Conservation (phyloP, 2,888 invertebrate genomes). For the Dolomedes plantarius region DNA sequence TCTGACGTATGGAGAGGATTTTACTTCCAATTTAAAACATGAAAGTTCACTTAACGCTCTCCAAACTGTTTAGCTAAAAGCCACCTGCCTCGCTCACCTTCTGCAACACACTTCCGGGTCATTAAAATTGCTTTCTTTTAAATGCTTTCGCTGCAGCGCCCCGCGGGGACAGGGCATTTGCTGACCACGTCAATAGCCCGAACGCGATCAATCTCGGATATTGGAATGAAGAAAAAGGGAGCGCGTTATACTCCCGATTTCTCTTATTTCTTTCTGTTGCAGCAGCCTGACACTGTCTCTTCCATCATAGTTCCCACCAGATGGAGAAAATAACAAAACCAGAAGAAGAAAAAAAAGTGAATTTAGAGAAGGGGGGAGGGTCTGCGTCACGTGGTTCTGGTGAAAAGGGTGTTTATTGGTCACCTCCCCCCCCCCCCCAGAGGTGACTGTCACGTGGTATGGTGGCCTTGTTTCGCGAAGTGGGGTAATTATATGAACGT, state of each 20-base stretch:
- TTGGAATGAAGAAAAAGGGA: neutral
- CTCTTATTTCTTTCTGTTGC: neutral
- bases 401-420: slow-evolving; percentile 42
- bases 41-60: too few relatives aligned
- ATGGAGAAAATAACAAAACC: neutral
- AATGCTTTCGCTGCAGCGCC: too few relatives aligned
- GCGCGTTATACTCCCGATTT: neutral
- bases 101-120: too few relatives aligned
- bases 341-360: neutral
- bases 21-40: too few relatives aligned
- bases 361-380: neutral
- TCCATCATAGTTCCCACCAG: neutral
- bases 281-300: neutral
- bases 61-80: too few relatives aligned
- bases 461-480: slow-evolving; percentile 48
- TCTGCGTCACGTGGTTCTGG: slow-evolving; percentile 27
- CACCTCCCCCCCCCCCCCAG: slow-evolving; percentile 42
- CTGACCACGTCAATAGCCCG: too few relatives aligned
- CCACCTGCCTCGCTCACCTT: too few relatives aligned
- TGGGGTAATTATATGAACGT: slow-evolving; percentile 54
- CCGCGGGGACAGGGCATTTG: too few relatives aligned
- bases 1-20: too few relatives aligned
- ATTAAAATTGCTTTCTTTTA: too few relatives aligned
- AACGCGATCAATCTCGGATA: too few relatives aligned
- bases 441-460: slow-evolving; percentile 30